Conservation (phyloP, 2,113 vertebrate genomes). For the Rhineura floridana region DNA sequence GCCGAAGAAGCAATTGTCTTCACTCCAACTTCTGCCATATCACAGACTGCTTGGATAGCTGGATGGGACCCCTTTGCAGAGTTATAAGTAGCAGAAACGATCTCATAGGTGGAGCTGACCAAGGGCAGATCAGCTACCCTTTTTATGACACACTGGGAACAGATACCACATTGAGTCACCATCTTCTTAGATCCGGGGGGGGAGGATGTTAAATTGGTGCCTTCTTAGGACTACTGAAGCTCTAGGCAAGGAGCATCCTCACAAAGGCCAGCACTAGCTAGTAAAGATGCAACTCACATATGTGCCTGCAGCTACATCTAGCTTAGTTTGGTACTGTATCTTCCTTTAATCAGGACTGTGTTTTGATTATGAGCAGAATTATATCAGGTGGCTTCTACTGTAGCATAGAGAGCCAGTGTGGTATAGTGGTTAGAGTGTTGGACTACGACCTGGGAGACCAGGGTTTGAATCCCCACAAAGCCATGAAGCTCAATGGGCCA, state of each 20-base stretch:
- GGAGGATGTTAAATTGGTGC: neutral
- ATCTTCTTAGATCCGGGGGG: neutral
- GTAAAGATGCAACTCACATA: neutral
- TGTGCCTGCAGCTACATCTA: neutral
- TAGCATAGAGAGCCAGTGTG: too few species aligned
- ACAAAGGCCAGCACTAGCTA: neutral
- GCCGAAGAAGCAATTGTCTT: constrained; percentile 77
- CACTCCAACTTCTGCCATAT: constrained; percentile 79
- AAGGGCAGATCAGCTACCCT: constrained; percentile 75
- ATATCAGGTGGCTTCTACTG: too few species aligned
- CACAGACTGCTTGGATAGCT: constrained; percentile 79
- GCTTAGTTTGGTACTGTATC: neutral
- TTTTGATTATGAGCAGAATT: too few species aligned
- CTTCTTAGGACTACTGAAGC: neutral
- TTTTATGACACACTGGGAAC: constrained; percentile 62
- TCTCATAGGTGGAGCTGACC: too few species aligned
- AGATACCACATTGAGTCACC: neutral
- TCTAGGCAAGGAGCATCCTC: neutral
- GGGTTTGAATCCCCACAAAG: too few species aligned
- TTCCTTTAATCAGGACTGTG: neutral
- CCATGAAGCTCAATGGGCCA: neutral
- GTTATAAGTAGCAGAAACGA: constrained; percentile 75
- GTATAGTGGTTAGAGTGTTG: neutral
- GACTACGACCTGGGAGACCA: neutral
- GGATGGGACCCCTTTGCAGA: constrained; percentile 82